Evolutionary conservation across 1,140 invertebrate genomes (phyloP), one percentile per base, ranked within the genome.

Genomic region (Hirudo medicinalis): DNA sequence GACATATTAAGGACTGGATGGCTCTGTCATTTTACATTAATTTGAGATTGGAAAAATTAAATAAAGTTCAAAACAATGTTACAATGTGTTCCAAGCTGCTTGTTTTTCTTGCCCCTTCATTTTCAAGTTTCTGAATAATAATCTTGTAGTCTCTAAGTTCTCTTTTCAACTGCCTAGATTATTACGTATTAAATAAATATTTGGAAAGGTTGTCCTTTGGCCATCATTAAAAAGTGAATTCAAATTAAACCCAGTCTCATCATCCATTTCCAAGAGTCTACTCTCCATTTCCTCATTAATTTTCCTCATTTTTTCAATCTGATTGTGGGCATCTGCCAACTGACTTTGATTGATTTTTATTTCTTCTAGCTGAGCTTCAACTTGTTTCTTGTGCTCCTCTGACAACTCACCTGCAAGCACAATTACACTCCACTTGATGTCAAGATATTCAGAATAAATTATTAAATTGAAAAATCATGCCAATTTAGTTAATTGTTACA

Each of bases 1-100:
- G 79, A 77, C 72, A 83, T 70, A 72, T 82, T 81, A 60, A 79
- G 22, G 73, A 6, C 2, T n/a, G 57, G 22, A 8, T 22, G 57
- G 57, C 57, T 63, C 57, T 63, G 29, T 63, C 43, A 49, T 49
- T 49, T 63, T 13, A 22, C 19, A 32, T 13, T 63, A 11, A 32
- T 22, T 22, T 25, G 22, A 15, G 19, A 25, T 22, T 4, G 8
- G 57, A 63, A 32, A 32, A 63, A 22, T 63, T 63, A 11, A 32
- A n/a, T 63, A 20, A 19, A 6, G 13, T 25, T 3, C 11, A 63
- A 25, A 32, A 22, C 57, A 32, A 63, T 63, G 20, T 63, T 32
- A 63, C 29, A 32, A 63, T 63, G 57, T 13, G 8, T 13, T 63
- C 29, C 22, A 63, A 25, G 57, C 22, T 63, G 57, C 22, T 63